Evolutionary conservation across 2,888 invertebrate genomes (phyloP), one percentile per base, ranked within the genome.

Genomic region (Euzetes globulus): DNA sequence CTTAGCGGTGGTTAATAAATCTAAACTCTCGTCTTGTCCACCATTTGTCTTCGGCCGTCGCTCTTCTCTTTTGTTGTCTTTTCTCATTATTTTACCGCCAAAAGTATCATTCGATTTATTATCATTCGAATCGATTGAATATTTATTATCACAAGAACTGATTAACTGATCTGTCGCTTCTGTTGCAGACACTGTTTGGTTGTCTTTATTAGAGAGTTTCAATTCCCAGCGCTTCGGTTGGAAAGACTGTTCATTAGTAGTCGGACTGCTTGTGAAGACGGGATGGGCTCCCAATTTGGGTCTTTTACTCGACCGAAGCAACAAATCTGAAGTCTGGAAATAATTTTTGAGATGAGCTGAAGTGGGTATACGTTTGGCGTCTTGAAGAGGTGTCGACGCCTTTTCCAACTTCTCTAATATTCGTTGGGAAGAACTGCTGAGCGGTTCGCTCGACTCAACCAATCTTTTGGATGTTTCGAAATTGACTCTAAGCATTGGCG

Each of bases 401-500:
- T 77, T 78, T 71, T 93, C 91, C 74, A 94, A 84, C 6, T 91
- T 86, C 79, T 90, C 89, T 79, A 94, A 84, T 77, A 94, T 90
- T 77, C 89, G 87, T 79, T 88, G 87, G 0, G 93, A 89, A 5
- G 92, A 90, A 77, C 87, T 86, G 80, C 91, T 90, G 82, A 90
- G 81, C 11, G 80, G 80, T 47, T 33, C 19, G 11, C 37, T 71
- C n/a, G 41, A n/a, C 19, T 73, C 45, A 9, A 73, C 11, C 9
- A 33, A 25, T 13, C 47, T 7, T 60, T 60, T 72, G 5, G 17
- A 25, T 22, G 55, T 22, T 5, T 25, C 25, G 15, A 70, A 13
- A 25, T 70, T 68, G 5, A 71, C 71, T 52, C 22, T 47, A 19
- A 45, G 41, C 19, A 47, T n/a, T 25, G 47, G 71, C 7, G 63